A percentile compares a stretch with the other conserved stretches of the same genome.
Evolutionary conservation across 2,113 vertebrate genomes (phyloP).

Genomic region (Sisor rabdophorus): DNA sequence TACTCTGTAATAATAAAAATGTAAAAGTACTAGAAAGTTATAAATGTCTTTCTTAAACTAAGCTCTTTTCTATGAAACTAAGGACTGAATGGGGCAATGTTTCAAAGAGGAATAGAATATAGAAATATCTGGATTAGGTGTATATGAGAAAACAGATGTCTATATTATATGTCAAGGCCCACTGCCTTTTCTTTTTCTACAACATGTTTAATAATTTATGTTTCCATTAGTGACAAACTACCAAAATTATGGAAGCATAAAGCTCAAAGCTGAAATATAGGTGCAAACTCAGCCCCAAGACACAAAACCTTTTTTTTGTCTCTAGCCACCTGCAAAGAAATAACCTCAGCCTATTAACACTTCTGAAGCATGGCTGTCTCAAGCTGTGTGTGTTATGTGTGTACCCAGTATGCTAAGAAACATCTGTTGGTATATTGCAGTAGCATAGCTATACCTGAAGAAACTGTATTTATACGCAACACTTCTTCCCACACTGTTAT

Average conservation of each 20-base stretch:
- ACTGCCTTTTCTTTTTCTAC: conserved; percentile 10
- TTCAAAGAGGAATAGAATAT: background rate
- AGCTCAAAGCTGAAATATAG: conserved; percentile 31
- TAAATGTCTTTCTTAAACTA: background rate
- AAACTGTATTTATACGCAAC: background rate
- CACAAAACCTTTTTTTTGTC: conserved; percentile 50
- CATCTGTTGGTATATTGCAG: conserved; percentile 17
- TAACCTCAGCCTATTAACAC: conserved; percentile 57
- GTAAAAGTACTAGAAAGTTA: conserved; percentile 18
- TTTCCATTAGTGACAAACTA: conserved; percentile 23
- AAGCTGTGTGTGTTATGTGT: conserved; percentile 18
- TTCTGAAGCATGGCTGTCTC: conserved; percentile 42
- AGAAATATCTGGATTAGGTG: background rate
- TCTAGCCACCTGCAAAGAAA: conserved; percentile 45
- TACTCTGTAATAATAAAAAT: background rate
- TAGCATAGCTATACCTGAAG: background rate
- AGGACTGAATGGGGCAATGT: background rate
- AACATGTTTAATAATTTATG: conserved; percentile 36
- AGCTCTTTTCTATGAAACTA: background rate
- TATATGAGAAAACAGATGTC: background rate
- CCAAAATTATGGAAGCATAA: conserved; percentile 25
- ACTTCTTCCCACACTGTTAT: background rate
- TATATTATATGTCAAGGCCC: background rate
- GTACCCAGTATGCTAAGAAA: conserved; percentile 3
- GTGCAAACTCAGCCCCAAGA: conserved; percentile 29